These are phyloP conservation scores for Limosa lapponica DNA, from an alignment of 2,797 vertebrate species.

Conservation along the genomic window DNA sequence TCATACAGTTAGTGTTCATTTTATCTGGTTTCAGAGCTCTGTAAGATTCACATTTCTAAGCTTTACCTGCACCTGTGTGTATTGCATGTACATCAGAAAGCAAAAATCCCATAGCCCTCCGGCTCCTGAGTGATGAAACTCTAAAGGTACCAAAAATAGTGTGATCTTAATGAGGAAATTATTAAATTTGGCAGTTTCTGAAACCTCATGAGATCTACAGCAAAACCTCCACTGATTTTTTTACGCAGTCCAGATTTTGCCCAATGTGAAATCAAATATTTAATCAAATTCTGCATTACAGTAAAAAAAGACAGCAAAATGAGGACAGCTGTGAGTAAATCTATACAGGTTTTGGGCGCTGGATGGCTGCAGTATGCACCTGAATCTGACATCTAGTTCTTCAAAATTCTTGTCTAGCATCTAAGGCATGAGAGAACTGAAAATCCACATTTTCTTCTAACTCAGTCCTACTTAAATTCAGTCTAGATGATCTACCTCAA, in stretches of 20 bases:
- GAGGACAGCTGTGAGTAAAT: background rate
- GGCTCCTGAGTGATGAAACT: background rate
- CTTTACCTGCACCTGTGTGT: background rate
- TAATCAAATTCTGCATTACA: background rate
- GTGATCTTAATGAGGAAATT: background rate
- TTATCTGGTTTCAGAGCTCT: background rate
- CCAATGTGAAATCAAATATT: background rate
- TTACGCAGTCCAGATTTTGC: background rate
- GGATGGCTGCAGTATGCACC: background rate
- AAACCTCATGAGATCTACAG: background rate
- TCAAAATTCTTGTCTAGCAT: background rate
- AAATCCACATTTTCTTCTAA: background rate
- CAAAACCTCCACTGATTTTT: background rate
- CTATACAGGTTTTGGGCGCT: background rate
- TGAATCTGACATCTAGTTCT: background rate
- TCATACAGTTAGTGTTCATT: background rate
- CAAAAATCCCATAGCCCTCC: background rate
- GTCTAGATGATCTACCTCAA: background rate
- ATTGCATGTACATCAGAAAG: background rate
- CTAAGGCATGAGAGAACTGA: background rate
- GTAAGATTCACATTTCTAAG: background rate
- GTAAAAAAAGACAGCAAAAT: background rate
- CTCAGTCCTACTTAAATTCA: background rate
- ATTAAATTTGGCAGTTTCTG: background rate
- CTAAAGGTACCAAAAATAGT: background rate